Evolutionary conservation across 2,113 vertebrate genomes (phyloP), one percentile per base, ranked within the genome.

Genomic region (Chamaea fasciata): DNA sequence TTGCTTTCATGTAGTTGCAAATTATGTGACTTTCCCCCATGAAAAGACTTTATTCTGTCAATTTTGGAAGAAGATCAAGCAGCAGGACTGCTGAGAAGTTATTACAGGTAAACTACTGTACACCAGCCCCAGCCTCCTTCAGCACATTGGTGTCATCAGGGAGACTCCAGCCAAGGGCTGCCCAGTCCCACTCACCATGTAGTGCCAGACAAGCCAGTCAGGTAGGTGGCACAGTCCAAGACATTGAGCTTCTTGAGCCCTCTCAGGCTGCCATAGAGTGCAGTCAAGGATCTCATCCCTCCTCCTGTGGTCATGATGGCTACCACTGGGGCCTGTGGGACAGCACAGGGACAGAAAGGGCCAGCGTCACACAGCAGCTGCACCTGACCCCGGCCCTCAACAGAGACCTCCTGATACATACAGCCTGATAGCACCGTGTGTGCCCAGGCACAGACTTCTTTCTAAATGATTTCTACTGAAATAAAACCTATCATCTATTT

Each of bases 221-320:
- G 97, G 90, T 99, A 99, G 8, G 83, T 97, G 84, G 98, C 91
- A 71, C 98, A 97, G 74, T 99, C 98, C 77, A 99, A 77, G 75
- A 99, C 37, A 49, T 86, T 81, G 65, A 98, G 94, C 27, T 98
- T 98, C 98, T 98, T 98, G 73, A 99, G 98, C 1, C 97, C 98
- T 59, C 53, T 97, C 90, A 99, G 92, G 82, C 98, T 98, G 64
- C 99, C 99, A 3, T 98, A 98, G 57, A 98, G 89, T 3, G 98
- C 94, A 0, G 98, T 98, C 98, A 99, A 97, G 53, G 99, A 99
- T 76, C 99, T 97, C 46, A 98, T 91, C 53, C 99, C 98, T 35
- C 99, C 98, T 12, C 99, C 99, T 0, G 98, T 99, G 60, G 97
- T 98, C 97, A 99, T 98, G 88, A 99, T 79, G 41, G 99, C 98